Evolutionary conservation across 1,140 invertebrate species (phyloP).

Genomic region (Prorops nasuta): DNA sequence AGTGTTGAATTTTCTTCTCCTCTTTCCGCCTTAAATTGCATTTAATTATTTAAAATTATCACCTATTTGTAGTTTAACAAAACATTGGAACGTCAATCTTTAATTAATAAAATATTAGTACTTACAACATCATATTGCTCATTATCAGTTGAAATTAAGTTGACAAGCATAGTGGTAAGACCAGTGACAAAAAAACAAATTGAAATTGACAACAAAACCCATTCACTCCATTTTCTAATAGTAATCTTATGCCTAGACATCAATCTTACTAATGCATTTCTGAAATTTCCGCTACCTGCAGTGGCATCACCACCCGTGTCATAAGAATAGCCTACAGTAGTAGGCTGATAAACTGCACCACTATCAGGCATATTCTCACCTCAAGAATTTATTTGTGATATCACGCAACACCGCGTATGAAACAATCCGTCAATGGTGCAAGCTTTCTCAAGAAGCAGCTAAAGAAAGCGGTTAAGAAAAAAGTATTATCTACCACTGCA

Average conservation of each 20-base stretch:
- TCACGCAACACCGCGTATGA: no score
- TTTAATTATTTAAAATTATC: no score
- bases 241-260: slow-evolving; percentile 52
- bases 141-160: slow-evolving; percentile 34
- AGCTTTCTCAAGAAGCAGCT: no score
- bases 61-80: not conserved
- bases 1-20: not conserved
- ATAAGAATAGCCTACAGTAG: slow-evolving; percentile 52
- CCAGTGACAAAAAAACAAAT: slow-evolving; percentile 47
- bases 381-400: no score
- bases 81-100: not conserved
- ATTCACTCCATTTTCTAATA: slow-evolving; percentile 50
- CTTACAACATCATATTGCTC: no score
- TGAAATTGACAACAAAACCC: slow-evolving; percentile 46
- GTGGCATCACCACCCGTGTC: slow-evolving; percentile 42
- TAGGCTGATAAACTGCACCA: slow-evolving; percentile 53
- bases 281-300: slow-evolving; percentile 34
- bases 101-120: slow-evolving; percentile 1
- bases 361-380: slow-evolving; percentile 48
- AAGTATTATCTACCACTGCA: no score
- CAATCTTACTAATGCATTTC: slow-evolving; percentile 46
- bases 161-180: slow-evolving; percentile 44
- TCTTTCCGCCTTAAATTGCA: no score
- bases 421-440: no score
- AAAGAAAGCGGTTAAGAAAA: no score